Base-by-base conservation (phyloP, 1,140 invertebrate species). In the Phocides pigmalion region DNA sequence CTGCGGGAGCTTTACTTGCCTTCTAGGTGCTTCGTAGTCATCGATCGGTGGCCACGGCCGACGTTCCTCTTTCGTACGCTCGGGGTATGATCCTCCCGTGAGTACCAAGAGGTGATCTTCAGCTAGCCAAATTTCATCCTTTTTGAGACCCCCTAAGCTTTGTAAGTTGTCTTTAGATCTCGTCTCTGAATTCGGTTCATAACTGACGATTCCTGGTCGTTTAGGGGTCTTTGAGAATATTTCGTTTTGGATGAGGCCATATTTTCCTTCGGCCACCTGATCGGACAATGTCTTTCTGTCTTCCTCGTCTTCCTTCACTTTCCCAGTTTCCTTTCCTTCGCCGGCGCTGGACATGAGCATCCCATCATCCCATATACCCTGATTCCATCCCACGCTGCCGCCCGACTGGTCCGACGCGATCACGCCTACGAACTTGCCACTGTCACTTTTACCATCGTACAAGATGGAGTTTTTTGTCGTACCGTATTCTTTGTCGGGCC, bases 121-220 rank as follows among this genome's bases (percentile, higher is more conserved):
- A 0, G 97, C 96, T 41, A 98, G 89, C 96, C 97, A 98, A 67
- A 98, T 97, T 66, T 98, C 97, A 41, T 97, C 95, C 70, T 95
- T 94, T 69, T 95, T 94, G 0, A 98, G 89, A 9, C 97, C 97
- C 8, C 97, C 97, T 2, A 97, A 92, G 83, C 94, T 97, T 56
- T 95, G 93, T 0, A 94, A 92, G 58, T 95, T 96, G 81, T 97
- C 96, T 72, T 95, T 94, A 0, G 95, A 94, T 66, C 85, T 80
- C 1, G 96, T 95, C 75, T 97, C 96, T 0, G 95, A 92, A 77
- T 97, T 97, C 0, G 93, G 86, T 11, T 94, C 92, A 76, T 97
- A 97, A 75, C 96, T 97, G 3, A 97, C 92, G 12, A 97, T 94
- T 0, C 97, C 97, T 0, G 96, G 96, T 39, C 95, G 90, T 76